Conservation (phyloP, 2,888 invertebrate species). For the Xestia rhomboidea region DNA sequence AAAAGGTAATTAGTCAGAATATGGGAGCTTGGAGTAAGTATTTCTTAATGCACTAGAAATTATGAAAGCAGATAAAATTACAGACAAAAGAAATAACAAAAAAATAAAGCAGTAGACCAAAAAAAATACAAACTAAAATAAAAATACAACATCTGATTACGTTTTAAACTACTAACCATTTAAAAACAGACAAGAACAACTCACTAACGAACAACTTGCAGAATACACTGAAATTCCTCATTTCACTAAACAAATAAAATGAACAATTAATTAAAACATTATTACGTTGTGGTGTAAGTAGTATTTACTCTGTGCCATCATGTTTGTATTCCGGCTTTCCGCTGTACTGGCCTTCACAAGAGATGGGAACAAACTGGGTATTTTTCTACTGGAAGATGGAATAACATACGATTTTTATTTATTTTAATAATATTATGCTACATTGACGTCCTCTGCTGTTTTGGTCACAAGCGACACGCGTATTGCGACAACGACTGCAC, state of each 20-base stretch:
- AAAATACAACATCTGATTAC: background rate
- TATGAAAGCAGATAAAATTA: background rate
- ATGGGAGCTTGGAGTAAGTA: background rate
- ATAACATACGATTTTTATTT: background rate
- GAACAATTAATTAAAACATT: constrained; percentile 37
- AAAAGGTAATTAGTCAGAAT: background rate
- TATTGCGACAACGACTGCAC: background rate
- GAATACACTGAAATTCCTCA: constrained; percentile 3
- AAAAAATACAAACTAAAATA: background rate
- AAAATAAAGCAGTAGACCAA: background rate
- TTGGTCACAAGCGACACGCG: background rate
- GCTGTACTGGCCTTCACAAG: constrained; percentile 30
- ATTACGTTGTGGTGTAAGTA: constrained; percentile 33
- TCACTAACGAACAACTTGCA: background rate
- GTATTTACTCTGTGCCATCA: constrained; percentile 42
- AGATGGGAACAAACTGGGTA: constrained; percentile 2
- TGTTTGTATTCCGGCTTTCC: constrained; percentile 47
- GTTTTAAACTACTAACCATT: background rate
- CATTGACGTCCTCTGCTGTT: background rate
- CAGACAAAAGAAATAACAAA: background rate
- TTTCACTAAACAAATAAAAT: constrained; percentile 20
- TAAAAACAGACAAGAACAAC: constrained; percentile 10
- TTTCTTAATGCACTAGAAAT: background rate
- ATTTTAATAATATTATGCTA: background rate
- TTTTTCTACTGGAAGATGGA: background rate